Base-by-base conservation (phyloP, 2,797 vertebrate genomes). In the Sylvia borin region DNA sequence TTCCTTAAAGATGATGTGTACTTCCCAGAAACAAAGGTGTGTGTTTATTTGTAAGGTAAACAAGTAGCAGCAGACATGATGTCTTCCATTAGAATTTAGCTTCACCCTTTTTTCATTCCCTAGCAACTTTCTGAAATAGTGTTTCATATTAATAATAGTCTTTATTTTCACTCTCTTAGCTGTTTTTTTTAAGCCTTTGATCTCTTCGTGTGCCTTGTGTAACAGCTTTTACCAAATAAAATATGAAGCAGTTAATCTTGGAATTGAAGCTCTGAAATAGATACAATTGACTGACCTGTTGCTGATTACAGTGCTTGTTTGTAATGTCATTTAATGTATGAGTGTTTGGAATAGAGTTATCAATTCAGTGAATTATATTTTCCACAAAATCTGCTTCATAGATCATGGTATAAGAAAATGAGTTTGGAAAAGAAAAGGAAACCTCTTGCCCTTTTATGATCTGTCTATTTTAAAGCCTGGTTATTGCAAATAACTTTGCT, bases 221-320 rank as follows among this genome's bases (percentile, higher is more conserved):
- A 76, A 70, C 20, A 73, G 62, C 32, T 85, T 76, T 86, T 76
- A 62, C 62, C 36, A 54, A 86, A 27, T 72, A 66, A 58, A 81
- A 66, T 55, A 70, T 4, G 57, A 87, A 71, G 36, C 67, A 82
- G 67, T 55, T 94, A 70, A 87, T 88, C 38, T 76, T 88, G 58
- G 36, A 95, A 64, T 66, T 93, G 88, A 76, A 85, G 31, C 82
- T 90, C 53, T 78, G 77, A 76, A 92, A 60, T 8, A 84, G 62
- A 62, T 84, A 54, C 24, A 75, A 10, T 78, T 95, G 82, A 62
- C 54, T 72, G 66, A 84, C 45, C 55, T 90, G 70, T 92, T 93
- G 74, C 80, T 84, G 79, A 85, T 92, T 79, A 25, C 66, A 64
- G 27, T 2, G 2, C 67, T 71, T 91, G n/a, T 71, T 93, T 91